Conservation (phyloP, 1,140 invertebrate species). For the Calliopsis andreniformis region DNA sequence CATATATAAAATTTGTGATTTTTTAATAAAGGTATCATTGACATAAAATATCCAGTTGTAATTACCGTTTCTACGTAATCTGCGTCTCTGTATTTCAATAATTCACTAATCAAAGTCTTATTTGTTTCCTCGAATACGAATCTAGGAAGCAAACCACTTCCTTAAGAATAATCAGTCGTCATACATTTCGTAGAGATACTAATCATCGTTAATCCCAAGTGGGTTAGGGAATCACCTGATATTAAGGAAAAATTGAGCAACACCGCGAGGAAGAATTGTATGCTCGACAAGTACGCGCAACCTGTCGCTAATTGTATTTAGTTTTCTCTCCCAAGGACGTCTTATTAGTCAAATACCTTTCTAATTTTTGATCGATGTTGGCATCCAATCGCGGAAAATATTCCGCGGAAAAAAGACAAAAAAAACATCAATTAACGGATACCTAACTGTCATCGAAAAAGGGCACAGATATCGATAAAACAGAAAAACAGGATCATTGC, state of each 20-base stretch:
- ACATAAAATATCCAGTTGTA: too few species aligned
- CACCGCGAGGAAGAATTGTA: not conserved
- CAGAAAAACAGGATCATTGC: conserved; percentile 12
- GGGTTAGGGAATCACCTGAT: conserved; percentile 15
- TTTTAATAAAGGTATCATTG: too few species aligned
- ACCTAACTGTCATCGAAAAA: not conserved
- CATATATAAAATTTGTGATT: too few species aligned
- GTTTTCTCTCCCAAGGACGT: conserved; percentile 2
- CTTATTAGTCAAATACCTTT: not conserved
- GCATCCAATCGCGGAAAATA: not conserved
- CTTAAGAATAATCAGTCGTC: not conserved
- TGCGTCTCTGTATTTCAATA: too few species aligned
- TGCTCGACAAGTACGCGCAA: conserved; percentile 2
- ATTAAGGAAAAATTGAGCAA: not conserved
- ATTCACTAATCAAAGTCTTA: not conserved
- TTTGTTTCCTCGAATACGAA: not conserved
- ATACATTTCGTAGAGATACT: not conserved
- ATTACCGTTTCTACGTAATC: too few species aligned
- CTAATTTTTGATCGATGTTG: not conserved
- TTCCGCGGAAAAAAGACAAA: not conserved
- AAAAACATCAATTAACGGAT: not conserved
- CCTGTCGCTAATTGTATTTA: not conserved
- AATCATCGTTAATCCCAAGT: conserved; percentile 29
- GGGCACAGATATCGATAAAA: too few species aligned
- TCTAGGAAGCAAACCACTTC: not conserved